These are phyloP conservation scores for Spea multiplicata DNA, from an alignment of 2,113 vertebrate genomes.

Conservation along the genomic window DNA sequence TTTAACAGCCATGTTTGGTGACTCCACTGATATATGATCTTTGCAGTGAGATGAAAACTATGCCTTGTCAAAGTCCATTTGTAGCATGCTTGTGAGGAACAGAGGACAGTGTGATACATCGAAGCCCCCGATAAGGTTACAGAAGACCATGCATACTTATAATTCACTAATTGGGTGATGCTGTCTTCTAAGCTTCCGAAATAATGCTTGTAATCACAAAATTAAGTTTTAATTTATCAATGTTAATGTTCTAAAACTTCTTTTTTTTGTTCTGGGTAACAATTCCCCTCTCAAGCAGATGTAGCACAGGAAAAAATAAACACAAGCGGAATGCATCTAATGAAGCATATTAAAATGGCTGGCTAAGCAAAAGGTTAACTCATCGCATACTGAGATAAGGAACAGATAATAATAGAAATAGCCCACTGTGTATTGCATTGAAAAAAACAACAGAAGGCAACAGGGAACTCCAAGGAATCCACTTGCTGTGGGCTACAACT, in stretches of 20 bases:
- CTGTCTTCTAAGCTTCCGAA: slow-evolving; percentile 7
- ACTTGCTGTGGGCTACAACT: too few relatives aligned
- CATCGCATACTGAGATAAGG: not conserved
- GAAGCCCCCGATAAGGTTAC: not conserved
- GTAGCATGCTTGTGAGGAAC: not conserved
- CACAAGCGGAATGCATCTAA: not conserved
- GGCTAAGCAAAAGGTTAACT: not conserved
- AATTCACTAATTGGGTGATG: slow-evolving; percentile 18
- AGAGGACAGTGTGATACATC: not conserved
- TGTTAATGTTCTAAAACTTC: too few relatives aligned
- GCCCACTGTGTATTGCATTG: too few relatives aligned
- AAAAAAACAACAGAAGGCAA: too few relatives aligned
- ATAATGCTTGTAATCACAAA: not conserved
- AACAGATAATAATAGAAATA: too few relatives aligned
- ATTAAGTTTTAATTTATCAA: too few relatives aligned
- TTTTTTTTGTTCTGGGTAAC: not conserved
- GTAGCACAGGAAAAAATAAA: not conserved
- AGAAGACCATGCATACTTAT: not conserved
- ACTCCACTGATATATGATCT: slow-evolving; percentile 29
- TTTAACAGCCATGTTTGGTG: slow-evolving; percentile 2
- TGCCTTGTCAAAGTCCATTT: slow-evolving; percentile 25
- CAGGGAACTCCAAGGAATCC: too few relatives aligned
- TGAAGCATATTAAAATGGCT: not conserved
- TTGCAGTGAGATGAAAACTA: slow-evolving; percentile 19
- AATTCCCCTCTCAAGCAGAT: not conserved